A percentile compares a stretch with the other conserved stretches of the same genome.
phyloP scores from a whole-genome alignment of 30 jellyfish, hydroid and myxozoan genomes.

The Hydractinia echinata region DNA sequence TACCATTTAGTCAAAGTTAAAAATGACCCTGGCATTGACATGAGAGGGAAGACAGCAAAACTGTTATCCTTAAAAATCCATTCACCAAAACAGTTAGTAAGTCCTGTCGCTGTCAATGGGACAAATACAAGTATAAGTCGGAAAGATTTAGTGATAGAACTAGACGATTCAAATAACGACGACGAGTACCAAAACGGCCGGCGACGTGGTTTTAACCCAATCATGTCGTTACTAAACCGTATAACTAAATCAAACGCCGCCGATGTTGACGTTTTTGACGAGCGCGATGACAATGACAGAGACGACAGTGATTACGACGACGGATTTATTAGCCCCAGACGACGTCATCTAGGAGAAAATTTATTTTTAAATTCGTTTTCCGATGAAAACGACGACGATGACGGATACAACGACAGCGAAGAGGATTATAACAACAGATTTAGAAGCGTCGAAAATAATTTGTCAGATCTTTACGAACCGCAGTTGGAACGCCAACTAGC shows the following conservation, averaged over 20 bases:
- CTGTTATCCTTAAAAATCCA: background rate
- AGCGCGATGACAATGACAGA: slow-evolving; percentile 14
- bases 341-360: slow-evolving; percentile 31
- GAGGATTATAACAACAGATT: too few species aligned
- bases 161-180: slow-evolving; percentile 22
- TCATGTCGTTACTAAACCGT: slow-evolving; percentile 20
- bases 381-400: slow-evolving; percentile 28
- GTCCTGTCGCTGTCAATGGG: background rate
- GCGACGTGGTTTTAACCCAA: slow-evolving; percentile 14
- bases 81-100: background rate
- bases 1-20: background rate
- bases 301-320: slow-evolving; percentile 14
- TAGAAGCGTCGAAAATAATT: too few species aligned
- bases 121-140: slow-evolving; percentile 9
- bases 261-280: slow-evolving; percentile 24
- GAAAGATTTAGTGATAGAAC: slow-evolving; percentile 38
- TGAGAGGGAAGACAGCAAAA: background rate
- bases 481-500: too few species aligned
- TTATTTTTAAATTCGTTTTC: slow-evolving; percentile 17
- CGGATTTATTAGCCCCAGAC: slow-evolving; percentile 32
- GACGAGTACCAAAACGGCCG: background rate
- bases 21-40: background rate
- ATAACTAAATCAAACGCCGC: slow-evolving; percentile 14
- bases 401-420: background rate
- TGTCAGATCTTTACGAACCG: too few species aligned